Base-by-base conservation (phyloP, 1,140 invertebrate genomes). In the Drosophila trapezifrons region DNA sequence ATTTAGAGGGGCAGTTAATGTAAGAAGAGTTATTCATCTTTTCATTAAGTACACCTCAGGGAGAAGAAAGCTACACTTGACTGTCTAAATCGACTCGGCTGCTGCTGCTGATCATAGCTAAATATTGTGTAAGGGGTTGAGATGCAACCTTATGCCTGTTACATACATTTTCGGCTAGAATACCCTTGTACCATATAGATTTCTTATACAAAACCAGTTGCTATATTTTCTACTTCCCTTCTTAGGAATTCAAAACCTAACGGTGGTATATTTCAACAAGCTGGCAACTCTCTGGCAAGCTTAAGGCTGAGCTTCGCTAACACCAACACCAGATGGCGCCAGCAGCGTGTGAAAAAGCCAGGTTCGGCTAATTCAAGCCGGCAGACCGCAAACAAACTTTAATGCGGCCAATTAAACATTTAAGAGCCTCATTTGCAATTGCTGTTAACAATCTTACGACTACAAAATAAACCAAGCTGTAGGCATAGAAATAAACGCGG, bases 341-440 rank as follows among this genome's bases (percentile, higher is more conserved):
- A 59, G 35, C 47, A 49, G 29, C 38, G 27, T 40, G 49, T 58
- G 52, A 45, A 43, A 47, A 32, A 22, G 32, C n/a, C 29, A 52
- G 58, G 25, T 12, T 18, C 1, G 17, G 29, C 29, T 17, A 25
- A 38, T 2, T 10, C 0, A 38, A 10, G 20, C 25, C 37, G 20
- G 3, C 32, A 15, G 29, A 60, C 51, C 40, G 46, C 59, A 55
- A 38, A 46, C 27, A 47, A 47, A 45, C 20, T 43, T 63, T 78
- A 67, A 81, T 64, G 69, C 56, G 66, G 52, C 42, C 60, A 59
- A 74, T 78, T 81, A 63, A 70, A 81, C 47, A 42, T 64, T 80
- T 77, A 66, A 81, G 35, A 59, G 52, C 52, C 49, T 45, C 37
- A 80, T 74, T 80, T 76, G 56, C 49, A 56, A 76, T 76, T 64